Percentiles rank a stretch among this genome's conserved stretches.
These are phyloP conservation scores for Arctia plantaginis DNA, from an alignment of 2,888 invertebrate genomes.

Conservation along the genomic window DNA sequence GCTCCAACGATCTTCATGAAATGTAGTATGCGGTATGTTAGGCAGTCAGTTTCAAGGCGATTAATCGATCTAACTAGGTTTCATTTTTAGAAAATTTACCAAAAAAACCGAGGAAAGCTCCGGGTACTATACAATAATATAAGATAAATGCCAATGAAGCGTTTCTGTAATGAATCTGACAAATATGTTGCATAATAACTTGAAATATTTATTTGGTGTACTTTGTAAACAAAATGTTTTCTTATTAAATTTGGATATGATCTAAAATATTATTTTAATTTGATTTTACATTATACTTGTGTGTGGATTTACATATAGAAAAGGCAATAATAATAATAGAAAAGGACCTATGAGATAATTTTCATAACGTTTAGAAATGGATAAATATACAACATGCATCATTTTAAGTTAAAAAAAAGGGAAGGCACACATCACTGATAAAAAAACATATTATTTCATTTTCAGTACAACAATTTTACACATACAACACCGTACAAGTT, in stretches of 20 bases:
- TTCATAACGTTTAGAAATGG: conserved; percentile 10
- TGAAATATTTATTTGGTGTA: neutral
- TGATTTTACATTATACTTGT: neutral
- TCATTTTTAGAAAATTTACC: too few relatives aligned
- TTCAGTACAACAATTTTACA: conserved; percentile 72
- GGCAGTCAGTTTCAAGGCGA: too few relatives aligned
- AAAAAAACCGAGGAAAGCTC: too few relatives aligned
- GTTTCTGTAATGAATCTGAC: neutral
- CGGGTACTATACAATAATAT: too few relatives aligned
- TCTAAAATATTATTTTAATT: neutral
- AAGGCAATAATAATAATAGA: neutral
- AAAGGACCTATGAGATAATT: neutral
- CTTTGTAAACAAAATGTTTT: neutral
- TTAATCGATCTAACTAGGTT: too few relatives aligned
- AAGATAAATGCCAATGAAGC: too few relatives aligned
- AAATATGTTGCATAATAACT: too few relatives aligned
- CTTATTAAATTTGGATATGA: neutral
- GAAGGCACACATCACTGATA: conserved; percentile 23
- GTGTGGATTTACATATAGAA: neutral
- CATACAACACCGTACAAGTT: conserved; percentile 78
- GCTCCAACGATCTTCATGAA: too few relatives aligned
- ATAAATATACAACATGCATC: conserved; percentile 1
- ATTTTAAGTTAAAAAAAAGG: neutral
- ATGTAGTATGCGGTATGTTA: too few relatives aligned
- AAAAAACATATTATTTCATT: conserved; percentile 60